Evolutionary conservation across 2,888 invertebrate species (phyloP), one percentile per base, ranked within the genome.

Genomic region (Panzeria rudis): DNA sequence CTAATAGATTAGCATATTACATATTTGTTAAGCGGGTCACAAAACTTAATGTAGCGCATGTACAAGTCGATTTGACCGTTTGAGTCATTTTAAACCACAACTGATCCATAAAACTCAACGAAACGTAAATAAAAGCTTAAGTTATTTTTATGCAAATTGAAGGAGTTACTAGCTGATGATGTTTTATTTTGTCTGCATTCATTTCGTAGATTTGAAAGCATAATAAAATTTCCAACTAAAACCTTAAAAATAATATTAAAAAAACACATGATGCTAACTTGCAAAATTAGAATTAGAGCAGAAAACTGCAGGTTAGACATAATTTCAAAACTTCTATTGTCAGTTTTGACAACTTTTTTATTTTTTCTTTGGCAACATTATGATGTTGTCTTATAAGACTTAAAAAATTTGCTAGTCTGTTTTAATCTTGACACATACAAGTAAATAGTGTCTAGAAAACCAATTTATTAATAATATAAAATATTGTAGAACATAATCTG

Each of bases 271-370:
- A 35, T 38, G 41, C 32, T 44, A 72, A 52, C 72, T 76, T 78
- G 3, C 4, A 17, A 38, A 73, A 68, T 78, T 79, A 79, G 81
- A 86, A 86, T 79, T 86, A 86, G 86, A 83, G 86, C 86, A 86
- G 86, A 86, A 85, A 86, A 83, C 76, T 82, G 41, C 52, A 69
- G 35, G 44, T 73, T n/a, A 38, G 47, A 44, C 72, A 2, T 50
- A 41, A 64, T 59, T 59, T 17, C 9, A 59, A 4, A 35, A 35
- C 35, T 15, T 52, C 23, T 23, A 25, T 5, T 47, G 5, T 62
- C 7, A 8, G 25, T 32, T 54, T 25, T 54, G 8, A 9, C 7
- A 38, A 15, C 1, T 13, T 17, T 25, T 15, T 25, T 29, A 5
- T 41, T 38, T 41, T 41, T 20, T 13, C 15, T 62, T 17, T 38